phyloP scores from a whole-genome alignment of 2,113 vertebrate species.

The Elgaria multicarinata region DNA sequence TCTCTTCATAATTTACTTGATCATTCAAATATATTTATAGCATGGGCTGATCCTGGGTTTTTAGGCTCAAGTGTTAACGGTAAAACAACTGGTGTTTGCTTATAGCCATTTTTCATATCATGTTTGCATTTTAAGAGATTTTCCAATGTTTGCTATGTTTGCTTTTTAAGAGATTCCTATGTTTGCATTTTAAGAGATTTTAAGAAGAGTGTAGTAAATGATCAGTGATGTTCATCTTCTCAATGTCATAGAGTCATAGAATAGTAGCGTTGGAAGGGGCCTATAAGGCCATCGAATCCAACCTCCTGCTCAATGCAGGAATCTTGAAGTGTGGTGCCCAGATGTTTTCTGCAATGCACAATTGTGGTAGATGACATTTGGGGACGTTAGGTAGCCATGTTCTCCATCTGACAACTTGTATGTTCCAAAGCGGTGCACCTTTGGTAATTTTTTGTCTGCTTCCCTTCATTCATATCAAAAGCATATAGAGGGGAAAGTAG shows the following conservation, averaged over 20 bases:
- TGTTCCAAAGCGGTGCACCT: not conserved
- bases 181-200: not conserved
- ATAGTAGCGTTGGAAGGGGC: too few relatives aligned
- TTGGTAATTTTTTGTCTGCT: not conserved
- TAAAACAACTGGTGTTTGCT: not conserved
- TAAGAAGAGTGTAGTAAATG: not conserved
- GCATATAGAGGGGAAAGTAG: not conserved
- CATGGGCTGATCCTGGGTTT: not conserved
- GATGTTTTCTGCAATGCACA: not conserved
- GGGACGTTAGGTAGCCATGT: not conserved
- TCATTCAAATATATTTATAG: not conserved
- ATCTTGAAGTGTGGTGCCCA: too few relatives aligned
- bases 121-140: not conserved
- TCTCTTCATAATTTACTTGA: not conserved
- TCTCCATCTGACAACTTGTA: not conserved
- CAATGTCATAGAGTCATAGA: too few relatives aligned
- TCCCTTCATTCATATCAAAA: not conserved
- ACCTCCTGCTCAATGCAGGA: too few relatives aligned
- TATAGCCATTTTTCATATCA: not conserved
- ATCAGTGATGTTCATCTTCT: not conserved
- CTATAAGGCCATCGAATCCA: too few relatives aligned
- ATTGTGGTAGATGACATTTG: not conserved
- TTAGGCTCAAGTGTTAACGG: not conserved
- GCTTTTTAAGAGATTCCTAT: too few relatives aligned
- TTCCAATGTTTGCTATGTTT: too few relatives aligned